Base-by-base conservation (phyloP, 2,888 invertebrate species). In the Rhogogaster chlorosoma region DNA sequence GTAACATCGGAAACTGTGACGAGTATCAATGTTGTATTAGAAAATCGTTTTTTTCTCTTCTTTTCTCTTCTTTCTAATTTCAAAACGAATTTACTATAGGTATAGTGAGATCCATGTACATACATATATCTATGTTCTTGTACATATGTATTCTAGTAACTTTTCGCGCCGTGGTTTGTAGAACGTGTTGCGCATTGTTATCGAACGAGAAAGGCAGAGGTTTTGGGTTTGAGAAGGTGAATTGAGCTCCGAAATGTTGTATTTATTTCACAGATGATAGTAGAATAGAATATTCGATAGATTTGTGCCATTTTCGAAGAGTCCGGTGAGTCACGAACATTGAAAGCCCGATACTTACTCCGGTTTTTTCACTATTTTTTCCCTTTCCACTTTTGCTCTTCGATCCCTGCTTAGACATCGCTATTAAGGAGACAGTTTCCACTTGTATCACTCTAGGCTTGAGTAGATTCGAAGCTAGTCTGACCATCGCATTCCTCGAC, bases 201-300 rank as follows among this genome's bases (percentile, higher is more conserved):
- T 64, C 70, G 84, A 85, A 70, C 57, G 85, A 83, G 80, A 38
- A 61, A 32, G 12, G 26, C 32, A 22, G 36, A n/a, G 26, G n/a
- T 61, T 22, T 26, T n/a, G 32, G 53, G 18, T 12, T 36, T 53
- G n/a, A 53, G 71, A 12, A 86, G 85, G 83, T 87, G 87, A 85
- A 86, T 85, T 84, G 80, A 86, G 85, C 73, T 32, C 67, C 67
- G 86, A 90, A 90, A 93, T 92, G 93, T 90, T 89, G 88, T 88
- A 86, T 87, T 90, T 88, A 87, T 86, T 87, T 87, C 87, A 89
- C 87, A 92, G 92, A 88, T 92, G 93, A 93, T 91, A 88, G 84
- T 85, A 85, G 85, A 85, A 73, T 61, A 84, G 87, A 86, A 84
- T 85, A 67, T 83, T 84, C 26, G 32, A 49, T 87, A 85, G 86